Base-by-base conservation (phyloP, 1,140 invertebrate genomes). In the Atopsyche davidsoni region DNA sequence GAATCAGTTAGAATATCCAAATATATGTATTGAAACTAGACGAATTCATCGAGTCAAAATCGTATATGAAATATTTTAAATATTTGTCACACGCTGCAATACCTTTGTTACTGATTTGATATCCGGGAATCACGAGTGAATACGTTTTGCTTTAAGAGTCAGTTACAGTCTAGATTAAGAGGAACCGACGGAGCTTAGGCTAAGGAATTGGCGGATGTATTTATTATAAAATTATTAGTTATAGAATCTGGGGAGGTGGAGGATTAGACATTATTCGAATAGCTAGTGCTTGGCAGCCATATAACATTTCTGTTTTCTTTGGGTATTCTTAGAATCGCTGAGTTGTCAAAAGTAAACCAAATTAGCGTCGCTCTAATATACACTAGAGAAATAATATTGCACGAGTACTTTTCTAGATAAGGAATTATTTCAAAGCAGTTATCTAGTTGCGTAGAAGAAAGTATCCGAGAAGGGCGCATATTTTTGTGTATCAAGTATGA, bases 201-300 rank as follows among this genome's bases (percentile, higher is more conserved):
- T 28, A 43, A 25, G 14, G 24, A 10, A 43, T 22, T 22, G 19
- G 11, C n/a, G 2, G 40, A 23, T 22, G 10, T 10, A 3, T 10
- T 42, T 14, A 32, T 32, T 22, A 19, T 24, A 23, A 36, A 49
- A 50, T 43, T 31, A 49, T 47, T 25, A n/a, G n/a, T n/a, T 47
- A 47, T 47, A 23, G 6, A 31, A 10, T 50, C 21, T 36, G 48
- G 48, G 48, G 24, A 18, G 48, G 48, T 50, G 48, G 4, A 34
- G 48, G 48, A 23, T 14, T 43, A 50, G 48, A 43, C n/a, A 32
- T 16, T 31, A 49, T 41, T n/a, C n/a, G 7, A 16, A 19, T 24
- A 43, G 48, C 48, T 38, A 42, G 16, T 28, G 19, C n/a, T 39
- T 39, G 36, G 36, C 36, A 39, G 36, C 36, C 36, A 39, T 39